A percentile compares a stretch with the other conserved stretches of the same genome.
phyloP scores from a whole-genome alignment of 2,113 vertebrate genomes.

The Archocentrus centrarchus region DNA sequence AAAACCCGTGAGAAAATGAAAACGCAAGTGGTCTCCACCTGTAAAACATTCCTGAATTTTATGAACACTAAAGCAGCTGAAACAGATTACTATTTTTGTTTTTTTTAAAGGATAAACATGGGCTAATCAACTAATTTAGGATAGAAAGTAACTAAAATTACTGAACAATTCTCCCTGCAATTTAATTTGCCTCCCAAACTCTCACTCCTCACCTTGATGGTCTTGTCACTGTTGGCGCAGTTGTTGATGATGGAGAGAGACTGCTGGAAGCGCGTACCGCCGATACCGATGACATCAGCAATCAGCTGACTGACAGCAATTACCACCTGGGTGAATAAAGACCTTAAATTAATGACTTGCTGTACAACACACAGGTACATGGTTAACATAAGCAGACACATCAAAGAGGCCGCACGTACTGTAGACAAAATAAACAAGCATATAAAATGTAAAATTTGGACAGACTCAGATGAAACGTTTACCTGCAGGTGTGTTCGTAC shows the following conservation, averaged over 20 bases:
- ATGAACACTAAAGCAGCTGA: no score
- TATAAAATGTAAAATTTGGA: not conserved
- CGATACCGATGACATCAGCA: slow-evolving; percentile 96
- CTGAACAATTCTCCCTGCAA: not conserved
- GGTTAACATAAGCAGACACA: not conserved
- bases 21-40: no score
- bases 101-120: not conserved
- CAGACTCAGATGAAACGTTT: slow-evolving; percentile 9
- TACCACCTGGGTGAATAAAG: slow-evolving; percentile 84
- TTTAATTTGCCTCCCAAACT: not conserved
- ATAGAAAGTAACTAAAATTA: not conserved
- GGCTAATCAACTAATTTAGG: not conserved
- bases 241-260: slow-evolving; percentile 98
- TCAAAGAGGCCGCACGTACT: not conserved
- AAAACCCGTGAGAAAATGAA: no score
- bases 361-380: not conserved
- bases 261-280: slow-evolving; percentile 97
- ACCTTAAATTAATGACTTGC: not conserved
- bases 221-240: slow-evolving; percentile 95
- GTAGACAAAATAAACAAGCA: not conserved
- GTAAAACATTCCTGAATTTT: no score
- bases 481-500: slow-evolving; percentile 97
- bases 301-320: slow-evolving; percentile 99
- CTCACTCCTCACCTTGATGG: slow-evolving; percentile 87
- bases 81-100: no score